Base-by-base conservation (phyloP, 2,113 vertebrate genomes). In the Mormyrus lacerda region DNA sequence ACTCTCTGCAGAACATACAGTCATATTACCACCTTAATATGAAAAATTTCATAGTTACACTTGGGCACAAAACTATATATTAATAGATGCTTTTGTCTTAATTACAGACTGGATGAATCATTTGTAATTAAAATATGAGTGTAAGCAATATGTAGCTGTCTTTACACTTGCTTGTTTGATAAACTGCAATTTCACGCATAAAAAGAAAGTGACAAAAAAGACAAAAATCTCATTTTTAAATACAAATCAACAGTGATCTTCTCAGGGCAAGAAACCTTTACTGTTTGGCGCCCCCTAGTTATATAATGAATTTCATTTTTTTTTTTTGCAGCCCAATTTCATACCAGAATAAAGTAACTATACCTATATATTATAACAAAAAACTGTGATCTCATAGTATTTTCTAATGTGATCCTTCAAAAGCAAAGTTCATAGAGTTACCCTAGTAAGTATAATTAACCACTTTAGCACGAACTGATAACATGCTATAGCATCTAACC, bases 1-100 rank as follows among this genome's bases (percentile, higher is more conserved):
- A 98, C 98, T 92, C 97, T 97, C 98, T 99, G 85, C 83, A 95
- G 94, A 90, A 15, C 85, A 24, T 13, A 39, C 39, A 88, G 53
- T 39, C 65, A 88, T 15, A 48, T 73, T 88, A 88, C 21, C 44
- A 84, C 39, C 82, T 11, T 69, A 69, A 31, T 27, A 69, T 31
- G 9, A 31, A 27, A 69, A 31, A 13, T 27, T 4, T 69, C 61
- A 8, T 58, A 65, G 19, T 31, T 79, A 39, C 35, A 79, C 35
- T 19, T 79, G 73, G n/a, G 73, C 13, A 35, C 69, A 19, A 79
- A 79, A 79, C 61, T 69, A 69, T 31, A 31, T 27, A 69, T 31
- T 50, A 69, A 69, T 21, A 27, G n/a, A 69, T 13, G 10, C 61
- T 31, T 4, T 1, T 69, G n/a, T 69, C 61, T 13, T 31, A 61